Conservation (phyloP, 2,888 invertebrate genomes). For the Drosophila ustulata region DNA sequence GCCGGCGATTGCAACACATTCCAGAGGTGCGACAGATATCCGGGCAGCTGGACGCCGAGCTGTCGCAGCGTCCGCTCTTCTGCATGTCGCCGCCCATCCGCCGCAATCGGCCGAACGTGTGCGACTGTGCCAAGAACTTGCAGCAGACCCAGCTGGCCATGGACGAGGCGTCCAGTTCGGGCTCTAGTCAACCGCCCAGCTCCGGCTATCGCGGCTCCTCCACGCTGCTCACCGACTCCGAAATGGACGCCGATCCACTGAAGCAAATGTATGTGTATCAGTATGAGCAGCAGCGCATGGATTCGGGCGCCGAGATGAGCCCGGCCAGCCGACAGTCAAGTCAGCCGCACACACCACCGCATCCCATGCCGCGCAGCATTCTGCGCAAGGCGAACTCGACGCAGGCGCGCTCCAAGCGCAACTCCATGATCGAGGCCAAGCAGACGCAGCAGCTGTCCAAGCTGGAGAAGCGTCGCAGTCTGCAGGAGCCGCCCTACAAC, state of each 20-base stretch:
- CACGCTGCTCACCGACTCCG: conserved; percentile 91
- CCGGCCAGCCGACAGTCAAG: conserved; percentile 76
- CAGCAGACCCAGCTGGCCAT: conserved; percentile 84
- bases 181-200: conserved; percentile 87
- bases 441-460: conserved; percentile 85
- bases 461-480: conserved; percentile 89
- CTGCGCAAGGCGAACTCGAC: conserved; percentile 82
- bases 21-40: conserved; percentile 89
- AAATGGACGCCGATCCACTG: conserved; percentile 84
- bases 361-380: conserved; percentile 87
- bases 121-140: conserved; percentile 84
- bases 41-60: conserved; percentile 85
- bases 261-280: conserved; percentile 91
- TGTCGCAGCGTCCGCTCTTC: conserved; percentile 87
- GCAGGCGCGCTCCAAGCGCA: conserved; percentile 87
- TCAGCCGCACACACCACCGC: conserved; percentile 85
- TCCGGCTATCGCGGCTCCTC: conserved; percentile 95
- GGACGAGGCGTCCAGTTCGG: conserved; percentile 88
- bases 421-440: conserved; percentile 91
- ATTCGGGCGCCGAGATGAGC: conserved; percentile 84
- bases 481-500: conserved; percentile 90
- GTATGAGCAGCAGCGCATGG: conserved; percentile 91
- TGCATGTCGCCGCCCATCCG: conserved; percentile 87
- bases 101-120: conserved; percentile 86
- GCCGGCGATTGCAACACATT: conserved; percentile 90